Conservation (phyloP, 2,888 invertebrate species). For the Esperia sulphurella region DNA sequence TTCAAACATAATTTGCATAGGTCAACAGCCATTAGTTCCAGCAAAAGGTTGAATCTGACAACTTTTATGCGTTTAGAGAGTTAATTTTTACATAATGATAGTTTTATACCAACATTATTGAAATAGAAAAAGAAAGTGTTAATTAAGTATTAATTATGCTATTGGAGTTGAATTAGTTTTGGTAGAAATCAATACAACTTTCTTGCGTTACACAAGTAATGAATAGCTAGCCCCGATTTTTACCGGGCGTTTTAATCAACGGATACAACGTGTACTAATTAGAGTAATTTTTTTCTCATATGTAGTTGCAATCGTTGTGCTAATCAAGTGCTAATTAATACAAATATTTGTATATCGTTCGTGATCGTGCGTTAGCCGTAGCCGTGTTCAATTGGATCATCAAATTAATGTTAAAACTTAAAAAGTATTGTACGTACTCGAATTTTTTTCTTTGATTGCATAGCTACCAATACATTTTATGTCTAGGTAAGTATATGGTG, state of each 20-base stretch:
- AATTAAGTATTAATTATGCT: constrained; percentile 2
- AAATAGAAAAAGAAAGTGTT: constrained; percentile 1
- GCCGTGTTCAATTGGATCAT: not conserved
- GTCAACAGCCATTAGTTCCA: too few species aligned
- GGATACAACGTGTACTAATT: constrained; percentile 31
- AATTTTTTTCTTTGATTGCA: too few species aligned
- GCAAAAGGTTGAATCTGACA: too few species aligned
- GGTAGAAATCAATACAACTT: constrained; percentile 3
- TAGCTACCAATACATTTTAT: too few species aligned
- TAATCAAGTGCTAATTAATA: constrained; percentile 21
- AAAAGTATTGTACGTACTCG: not conserved
- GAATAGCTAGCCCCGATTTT: constrained; percentile 17
- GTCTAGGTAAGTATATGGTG: too few species aligned
- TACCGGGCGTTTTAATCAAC: constrained; percentile 29
- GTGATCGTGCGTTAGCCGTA: constrained; percentile 5
- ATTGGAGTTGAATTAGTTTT: constrained; percentile 1
- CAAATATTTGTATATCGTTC: constrained; percentile 14
- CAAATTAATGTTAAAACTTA: not conserved
- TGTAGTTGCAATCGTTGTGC: constrained; percentile 17
- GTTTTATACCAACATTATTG: not conserved
- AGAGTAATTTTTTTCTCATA: constrained; percentile 19
- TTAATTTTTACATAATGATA: not conserved
- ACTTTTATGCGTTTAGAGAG: not conserved
- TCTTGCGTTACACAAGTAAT: constrained; percentile 2
- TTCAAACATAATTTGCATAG: too few species aligned